Conservation (phyloP, 2,797 vertebrate genomes). For the Natrix natrix region DNA sequence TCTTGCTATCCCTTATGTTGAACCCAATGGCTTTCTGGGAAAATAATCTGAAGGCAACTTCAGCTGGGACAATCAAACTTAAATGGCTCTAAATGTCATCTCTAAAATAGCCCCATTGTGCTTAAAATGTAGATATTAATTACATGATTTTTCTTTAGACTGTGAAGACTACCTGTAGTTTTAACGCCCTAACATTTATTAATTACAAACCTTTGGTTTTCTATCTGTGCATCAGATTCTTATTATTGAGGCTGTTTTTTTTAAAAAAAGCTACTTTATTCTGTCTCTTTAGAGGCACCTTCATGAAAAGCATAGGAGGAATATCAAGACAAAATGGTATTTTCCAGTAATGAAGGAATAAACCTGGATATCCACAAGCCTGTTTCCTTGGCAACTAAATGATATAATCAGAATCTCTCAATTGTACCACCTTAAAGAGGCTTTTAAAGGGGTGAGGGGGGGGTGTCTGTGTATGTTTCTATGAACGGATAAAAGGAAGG, state of each 20-base stretch:
- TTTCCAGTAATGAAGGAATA: constrained; percentile 66
- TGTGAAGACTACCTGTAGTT: constrained; percentile 15
- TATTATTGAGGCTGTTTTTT: constrained; percentile 40
- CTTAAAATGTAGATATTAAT: constrained; percentile 22
- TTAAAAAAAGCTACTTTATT: constrained; percentile 43
- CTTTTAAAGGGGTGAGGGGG: constrained; percentile 7
- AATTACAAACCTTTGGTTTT: constrained; percentile 45
- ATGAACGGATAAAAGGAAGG: constrained; percentile 46
- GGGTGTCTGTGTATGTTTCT: constrained; percentile 22
- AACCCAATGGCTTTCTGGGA: background rate
- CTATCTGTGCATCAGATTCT: constrained; percentile 44
- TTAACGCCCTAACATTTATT: background rate
- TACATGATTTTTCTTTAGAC: constrained; percentile 26
- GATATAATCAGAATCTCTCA: constrained; percentile 64
- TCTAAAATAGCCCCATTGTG: background rate
- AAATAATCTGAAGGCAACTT: background rate
- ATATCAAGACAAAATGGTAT: constrained; percentile 66
- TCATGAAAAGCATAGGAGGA: constrained; percentile 51
- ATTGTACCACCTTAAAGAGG: constrained; percentile 54
- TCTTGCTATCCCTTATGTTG: background rate
- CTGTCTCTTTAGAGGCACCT: constrained; percentile 49
- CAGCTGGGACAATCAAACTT: constrained; percentile 3
- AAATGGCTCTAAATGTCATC: background rate
- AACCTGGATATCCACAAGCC: constrained; percentile 66
- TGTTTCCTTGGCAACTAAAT: constrained; percentile 73